Evolutionary conservation across 2,113 vertebrate species (phyloP), one percentile per base, ranked within the genome.

Genomic region (Larimichthys crocea): DNA sequence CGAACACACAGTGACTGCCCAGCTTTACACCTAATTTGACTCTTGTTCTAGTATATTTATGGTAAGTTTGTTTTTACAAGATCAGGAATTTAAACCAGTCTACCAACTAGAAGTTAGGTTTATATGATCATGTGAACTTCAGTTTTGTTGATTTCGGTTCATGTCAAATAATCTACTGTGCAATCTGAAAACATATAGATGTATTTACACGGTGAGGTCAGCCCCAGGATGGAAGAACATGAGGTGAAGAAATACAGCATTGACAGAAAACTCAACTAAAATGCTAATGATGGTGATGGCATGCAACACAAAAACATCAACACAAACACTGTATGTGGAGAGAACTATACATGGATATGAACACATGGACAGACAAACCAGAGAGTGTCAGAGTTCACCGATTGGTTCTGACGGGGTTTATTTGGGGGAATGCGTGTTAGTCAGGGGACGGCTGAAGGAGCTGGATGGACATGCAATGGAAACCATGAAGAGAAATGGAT

Each of bases 241-340:
- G 76, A 68, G 61, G 70, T 81, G 71, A 48, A 69, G 56, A 84
- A 66, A 75, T 26, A 63, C 35, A 53, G 82, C 52, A 80, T 19
- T 46, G 40, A 79, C 50, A 83, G 44, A 79, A 70, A 73, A 66
- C 59, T 49, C 4, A 66, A 61, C 64, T 80, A 42, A 72, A 84
- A 83, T 52, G 29, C 90, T 89, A 89, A 92, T 87, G 91, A 96
- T 95, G 95, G 69, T 83, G 76, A 29, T 63, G 85, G 91, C 96
- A 95, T 96, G 96, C 93, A 90, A 92, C 63, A 49, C 44, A 46
- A 80, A 90, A 86, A 94, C 68, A 87, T 3, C 14, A 91, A 94
- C 5, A 82, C 70, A 61, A 65, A 64, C 90, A 92, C 89, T 89
- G 92, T 92, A 89, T 14, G 10, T 48, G 78, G 35, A 74, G 44